These are phyloP conservation scores for Drosophila multiciliata DNA, from an alignment of 2,888 invertebrate genomes.

Conservation along the genomic window DNA sequence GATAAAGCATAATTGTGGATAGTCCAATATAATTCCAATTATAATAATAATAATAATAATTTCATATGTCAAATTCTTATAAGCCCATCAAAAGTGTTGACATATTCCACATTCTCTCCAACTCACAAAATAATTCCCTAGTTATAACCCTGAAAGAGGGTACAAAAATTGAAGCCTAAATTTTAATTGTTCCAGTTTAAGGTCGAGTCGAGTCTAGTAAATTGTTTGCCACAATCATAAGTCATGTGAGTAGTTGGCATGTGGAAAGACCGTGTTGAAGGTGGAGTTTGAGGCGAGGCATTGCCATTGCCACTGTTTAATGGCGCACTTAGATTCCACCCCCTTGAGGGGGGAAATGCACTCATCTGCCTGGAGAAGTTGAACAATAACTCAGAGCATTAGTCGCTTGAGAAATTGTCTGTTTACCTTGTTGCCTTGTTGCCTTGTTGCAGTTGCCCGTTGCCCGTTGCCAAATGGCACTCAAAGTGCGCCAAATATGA, in stretches of 20 bases:
- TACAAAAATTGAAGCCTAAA: not conserved
- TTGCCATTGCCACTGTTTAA: constrained; percentile 34
- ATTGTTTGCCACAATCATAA: constrained; percentile 10
- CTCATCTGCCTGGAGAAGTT: constrained; percentile 29
- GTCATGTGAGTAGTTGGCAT: constrained; percentile 25
- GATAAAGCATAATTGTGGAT: too few relatives aligned
- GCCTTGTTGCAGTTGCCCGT: constrained; percentile 36
- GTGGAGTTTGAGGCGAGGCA: constrained; percentile 18
- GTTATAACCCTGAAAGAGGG: not conserved
- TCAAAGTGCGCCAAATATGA: constrained; percentile 73
- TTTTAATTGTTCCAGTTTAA: constrained; percentile 7
- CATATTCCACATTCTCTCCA: not conserved
- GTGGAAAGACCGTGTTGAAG: not conserved
- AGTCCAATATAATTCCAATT: too few relatives aligned
- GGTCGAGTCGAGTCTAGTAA: not conserved
- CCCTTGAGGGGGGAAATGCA: not conserved
- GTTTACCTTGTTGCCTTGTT: constrained; percentile 73
- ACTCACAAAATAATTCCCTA: not conserved
- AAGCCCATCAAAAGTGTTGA: too few relatives aligned
- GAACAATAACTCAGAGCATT: constrained; percentile 77
- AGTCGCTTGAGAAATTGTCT: constrained; percentile 82
- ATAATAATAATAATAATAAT: too few relatives aligned
- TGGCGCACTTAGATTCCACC: constrained; percentile 30
- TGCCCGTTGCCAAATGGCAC: constrained; percentile 76
- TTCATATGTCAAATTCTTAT: too few relatives aligned